Evolutionary conservation across 2,797 vertebrate species (phyloP).

Genomic region (Delichon dasypus): DNA sequence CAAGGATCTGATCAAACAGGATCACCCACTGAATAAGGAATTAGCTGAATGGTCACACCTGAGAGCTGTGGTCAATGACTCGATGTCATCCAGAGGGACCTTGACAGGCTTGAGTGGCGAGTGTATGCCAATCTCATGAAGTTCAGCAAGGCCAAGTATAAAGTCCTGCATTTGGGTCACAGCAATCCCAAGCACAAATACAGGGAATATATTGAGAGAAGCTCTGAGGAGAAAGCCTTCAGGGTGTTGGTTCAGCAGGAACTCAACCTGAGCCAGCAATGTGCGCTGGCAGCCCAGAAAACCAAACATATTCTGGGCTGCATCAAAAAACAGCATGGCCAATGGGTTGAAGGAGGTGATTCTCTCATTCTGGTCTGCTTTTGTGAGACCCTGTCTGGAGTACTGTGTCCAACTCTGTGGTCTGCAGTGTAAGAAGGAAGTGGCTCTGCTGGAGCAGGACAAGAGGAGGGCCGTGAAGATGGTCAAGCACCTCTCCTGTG

Average conservation of each 20-base stretch:
- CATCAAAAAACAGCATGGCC: neutral
- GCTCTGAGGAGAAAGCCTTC: neutral
- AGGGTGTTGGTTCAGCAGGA: neutral
- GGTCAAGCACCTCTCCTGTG: neutral
- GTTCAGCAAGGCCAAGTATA: neutral
- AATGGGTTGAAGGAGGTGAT: neutral
- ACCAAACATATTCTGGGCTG: neutral
- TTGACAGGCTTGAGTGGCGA: neutral
- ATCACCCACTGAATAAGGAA: neutral
- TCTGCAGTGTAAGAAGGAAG: neutral
- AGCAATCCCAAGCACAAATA: neutral
- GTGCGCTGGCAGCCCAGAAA: neutral
- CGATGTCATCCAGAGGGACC: neutral
- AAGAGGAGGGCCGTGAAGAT: neutral
- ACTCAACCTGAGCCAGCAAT: accelerated
- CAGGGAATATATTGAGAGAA: neutral
- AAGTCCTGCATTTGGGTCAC: neutral
- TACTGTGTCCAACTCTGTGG: neutral
- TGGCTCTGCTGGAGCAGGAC: neutral
- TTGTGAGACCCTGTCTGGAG: neutral
- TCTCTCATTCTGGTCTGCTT: neutral
- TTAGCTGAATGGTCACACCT: neutral
- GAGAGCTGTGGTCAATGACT: neutral
- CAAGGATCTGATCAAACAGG: neutral
- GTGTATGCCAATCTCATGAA: neutral